Evolutionary conservation across 2,797 vertebrate species (phyloP).

Genomic region (Sebastes taczanowskii): DNA sequence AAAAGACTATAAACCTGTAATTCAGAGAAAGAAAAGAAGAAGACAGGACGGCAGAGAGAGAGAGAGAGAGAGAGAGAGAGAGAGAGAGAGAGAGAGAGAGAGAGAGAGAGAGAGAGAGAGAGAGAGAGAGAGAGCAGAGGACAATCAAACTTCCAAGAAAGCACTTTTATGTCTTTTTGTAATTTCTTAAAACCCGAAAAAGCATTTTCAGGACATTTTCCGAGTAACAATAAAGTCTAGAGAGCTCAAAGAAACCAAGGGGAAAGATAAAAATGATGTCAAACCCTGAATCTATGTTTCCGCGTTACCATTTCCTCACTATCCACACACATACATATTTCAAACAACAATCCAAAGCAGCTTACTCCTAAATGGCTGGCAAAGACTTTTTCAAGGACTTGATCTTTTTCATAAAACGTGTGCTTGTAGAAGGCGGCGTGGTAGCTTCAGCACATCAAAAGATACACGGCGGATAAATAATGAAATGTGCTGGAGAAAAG

Average conservation of each 20-base stretch:
- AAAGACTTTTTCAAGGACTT: slow-evolving; percentile 3
- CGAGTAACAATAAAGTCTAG: not conserved
- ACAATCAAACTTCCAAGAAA: not conserved
- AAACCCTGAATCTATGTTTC: not conserved
- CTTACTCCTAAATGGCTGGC: not conserved
- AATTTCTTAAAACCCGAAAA: not conserved
- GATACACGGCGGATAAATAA: slow-evolving; percentile 10
- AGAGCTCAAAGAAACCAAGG: slow-evolving; percentile 1
- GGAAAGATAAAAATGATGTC: not conserved
- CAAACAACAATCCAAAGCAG: slow-evolving; percentile 11
- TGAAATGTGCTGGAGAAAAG: slow-evolving; percentile 5
- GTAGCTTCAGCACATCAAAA: slow-evolving; percentile 3
- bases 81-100: not conserved
- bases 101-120: not conserved
- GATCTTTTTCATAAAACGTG: not conserved
- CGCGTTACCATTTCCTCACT: not conserved
- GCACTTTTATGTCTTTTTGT: not conserved
- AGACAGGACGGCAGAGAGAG: not conserved
- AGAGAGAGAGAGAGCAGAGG: not conserved
- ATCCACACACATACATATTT: not conserved
- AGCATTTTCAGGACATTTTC: not conserved
- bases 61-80: not conserved
- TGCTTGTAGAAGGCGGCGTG: not conserved
- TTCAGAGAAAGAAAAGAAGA: not conserved
- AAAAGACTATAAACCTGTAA: not conserved